Evolutionary conservation across 2,113 vertebrate genomes (phyloP), one percentile per base, ranked within the genome.

Genomic region (Hemiscyllium ocellatum): DNA sequence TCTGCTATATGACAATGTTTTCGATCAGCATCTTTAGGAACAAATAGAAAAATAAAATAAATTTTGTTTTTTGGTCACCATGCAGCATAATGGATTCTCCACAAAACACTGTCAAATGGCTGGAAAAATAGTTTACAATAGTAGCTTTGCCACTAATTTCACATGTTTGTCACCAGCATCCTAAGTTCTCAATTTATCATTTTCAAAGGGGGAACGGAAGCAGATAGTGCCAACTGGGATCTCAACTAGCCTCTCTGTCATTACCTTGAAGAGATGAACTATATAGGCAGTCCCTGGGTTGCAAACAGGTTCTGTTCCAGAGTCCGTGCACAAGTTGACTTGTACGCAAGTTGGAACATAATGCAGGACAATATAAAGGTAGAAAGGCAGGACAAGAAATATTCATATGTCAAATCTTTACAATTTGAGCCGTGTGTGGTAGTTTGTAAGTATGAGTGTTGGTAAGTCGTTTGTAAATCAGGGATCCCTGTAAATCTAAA

Each of bases 21-120:
- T 66, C 33, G 37, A 93, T 66, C 15, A 33, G 42, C 29, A 90
- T 33, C 22, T 33, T 90, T 15, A 61, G 87, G 20, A 95, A 76
- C 94, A 52, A 72, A 76, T 26, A 47, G 68, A 70, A 90, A 90
- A 56, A 47, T 50, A 42, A 70, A 95, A 95, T 26, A 95, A 95
- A 33, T 90, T 15, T 61, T 61, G 56, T 61, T 90, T 52, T 33
- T 93, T 5, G 22, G 89, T 66, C 56, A 37, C 33, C 8, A 33
- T 65, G 87, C 87, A 90, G 26, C 50, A 56, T 33, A 90, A 90
- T 90, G 13, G 56, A 65, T 66, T 37, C 61, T 66, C 56, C 89
- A n/a, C 15, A 47, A 66, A 17, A 89, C 24, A 29, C 13, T 29
- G 87, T 61, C 52, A 12, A 33, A 66, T 65, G 6, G 61, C n/a